Conservation (phyloP, 2,888 invertebrate species). For the Sipha maydis region DNA sequence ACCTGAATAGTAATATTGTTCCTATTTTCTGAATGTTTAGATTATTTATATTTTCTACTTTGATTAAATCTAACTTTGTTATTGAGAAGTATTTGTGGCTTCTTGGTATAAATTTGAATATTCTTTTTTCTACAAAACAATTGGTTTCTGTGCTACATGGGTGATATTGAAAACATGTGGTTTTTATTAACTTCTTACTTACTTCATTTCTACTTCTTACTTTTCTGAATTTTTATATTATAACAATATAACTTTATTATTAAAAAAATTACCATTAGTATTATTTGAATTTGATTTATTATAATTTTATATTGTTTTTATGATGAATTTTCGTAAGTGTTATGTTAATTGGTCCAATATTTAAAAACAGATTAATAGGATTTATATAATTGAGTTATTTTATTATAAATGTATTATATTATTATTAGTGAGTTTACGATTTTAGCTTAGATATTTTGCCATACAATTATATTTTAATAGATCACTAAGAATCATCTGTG, state of each 20-base stretch:
- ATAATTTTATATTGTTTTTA: not conserved
- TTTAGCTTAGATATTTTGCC: too few species aligned
- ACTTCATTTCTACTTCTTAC: not conserved
- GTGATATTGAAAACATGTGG: not conserved
- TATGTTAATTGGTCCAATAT: too few species aligned
- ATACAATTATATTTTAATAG: too few species aligned
- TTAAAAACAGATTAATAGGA: too few species aligned
- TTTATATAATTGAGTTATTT: too few species aligned
- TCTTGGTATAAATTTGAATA: not conserved
- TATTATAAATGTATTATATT: too few species aligned
- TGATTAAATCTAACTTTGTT: not conserved
- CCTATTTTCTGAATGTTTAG: not conserved
- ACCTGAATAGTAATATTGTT: not conserved
- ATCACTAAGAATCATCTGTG: too few species aligned
- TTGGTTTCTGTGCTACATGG: not conserved
- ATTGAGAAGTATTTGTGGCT: not conserved
- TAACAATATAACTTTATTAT: not conserved
- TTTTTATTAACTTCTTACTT: not conserved
- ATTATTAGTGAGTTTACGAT: too few species aligned
- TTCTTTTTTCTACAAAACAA: not conserved
- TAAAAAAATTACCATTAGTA: not conserved
- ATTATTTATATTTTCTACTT: not conserved
- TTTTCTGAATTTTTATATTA: too few species aligned
- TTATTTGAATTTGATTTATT: not conserved
- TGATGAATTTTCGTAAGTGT: too few species aligned